Base-by-base conservation (phyloP, 2,797 vertebrate genomes). In the Trematomus bernacchii region DNA sequence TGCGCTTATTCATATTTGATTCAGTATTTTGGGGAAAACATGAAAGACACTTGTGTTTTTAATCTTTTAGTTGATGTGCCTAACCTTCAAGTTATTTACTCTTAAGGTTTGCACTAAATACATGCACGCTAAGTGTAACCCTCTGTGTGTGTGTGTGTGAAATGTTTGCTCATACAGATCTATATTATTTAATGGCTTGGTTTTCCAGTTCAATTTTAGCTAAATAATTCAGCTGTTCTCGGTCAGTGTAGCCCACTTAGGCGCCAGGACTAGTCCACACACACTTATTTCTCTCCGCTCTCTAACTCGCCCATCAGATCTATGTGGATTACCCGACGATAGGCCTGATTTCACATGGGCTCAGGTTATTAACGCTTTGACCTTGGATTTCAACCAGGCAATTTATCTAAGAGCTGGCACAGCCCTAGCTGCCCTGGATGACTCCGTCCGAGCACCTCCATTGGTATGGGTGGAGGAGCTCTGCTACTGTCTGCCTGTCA, bases 321-420 rank as follows among this genome's bases (percentile, higher is more conserved):
- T 89, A 19, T 72, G 80, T 88, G 91, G 92, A 92, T 92, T 92
- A 92, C 87, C 81, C 77, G 78, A 73, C 70, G 84, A 91, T 84
- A 21, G 89, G 85, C 77, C 81, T 90, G 89, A 92, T 92, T 92
- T 93, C 89, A 89, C 90, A 86, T 77, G 76, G 84, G 80, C 89
- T 85, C 87, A 52, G 70, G 80, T 89, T 89, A 92, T 94, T 94
- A 94, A 91, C 87, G 73, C 87, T 72, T 76, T 89, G 89, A 92
- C 93, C 92, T 93, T 93, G 91, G 91, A 90, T 79, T 91, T 84
- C 79, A 82, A 93, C 84, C 87, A 87, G 90, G 84, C 84, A 90
- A 92, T 93, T 89, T 91, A 82, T 91, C 81, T 89, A 72, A 88
- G 79, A 83, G 88, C 83, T 76, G 88, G 86, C 85, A 64, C 70